Evolutionary conservation across 2,113 vertebrate genomes (phyloP).

Genomic region (Rhinogobius similis): DNA sequence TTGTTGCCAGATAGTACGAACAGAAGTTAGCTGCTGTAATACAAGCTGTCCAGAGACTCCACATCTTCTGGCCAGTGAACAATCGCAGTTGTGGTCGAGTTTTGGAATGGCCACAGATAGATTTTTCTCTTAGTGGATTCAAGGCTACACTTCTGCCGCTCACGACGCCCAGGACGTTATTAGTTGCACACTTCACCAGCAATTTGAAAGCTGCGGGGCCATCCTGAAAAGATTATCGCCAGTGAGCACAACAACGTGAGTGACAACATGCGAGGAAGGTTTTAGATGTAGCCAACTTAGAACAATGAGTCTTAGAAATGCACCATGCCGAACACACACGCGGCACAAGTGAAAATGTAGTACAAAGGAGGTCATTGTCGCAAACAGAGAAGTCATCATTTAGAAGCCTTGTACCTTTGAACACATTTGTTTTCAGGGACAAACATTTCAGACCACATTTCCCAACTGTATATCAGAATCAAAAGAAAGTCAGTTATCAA

Average conservation of each 20-base stretch:
- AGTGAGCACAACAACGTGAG: slow-evolving; percentile 19
- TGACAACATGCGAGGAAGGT: slow-evolving; percentile 10
- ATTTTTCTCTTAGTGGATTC: slow-evolving; percentile 39
- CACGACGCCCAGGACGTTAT: slow-evolving; percentile 27
- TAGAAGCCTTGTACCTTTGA: too few relatives aligned
- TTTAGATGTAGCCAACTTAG: background rate
- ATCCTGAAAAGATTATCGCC: slow-evolving; percentile 31
- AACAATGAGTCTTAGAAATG: slow-evolving; percentile 1
- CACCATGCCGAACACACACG: background rate
- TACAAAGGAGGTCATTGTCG: background rate
- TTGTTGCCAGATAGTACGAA: background rate
- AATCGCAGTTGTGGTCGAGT: slow-evolving; percentile 60
- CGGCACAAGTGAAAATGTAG: background rate
- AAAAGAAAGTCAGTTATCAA: too few relatives aligned
- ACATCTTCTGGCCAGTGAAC: slow-evolving; percentile 75
- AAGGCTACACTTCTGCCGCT: slow-evolving; percentile 36
- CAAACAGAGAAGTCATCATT: background rate
- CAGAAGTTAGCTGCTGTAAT: slow-evolving; percentile 51
- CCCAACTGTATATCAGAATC: background rate
- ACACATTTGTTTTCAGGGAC: background rate
- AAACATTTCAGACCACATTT: background rate
- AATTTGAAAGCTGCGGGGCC: slow-evolving; percentile 42
- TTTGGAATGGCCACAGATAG: slow-evolving; percentile 74
- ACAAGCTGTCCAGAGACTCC: slow-evolving; percentile 52
- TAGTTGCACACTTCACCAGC: slow-evolving; percentile 51